Conservation (phyloP, 2,888 invertebrate genomes). For the Tenthredo scrophulariae region DNA sequence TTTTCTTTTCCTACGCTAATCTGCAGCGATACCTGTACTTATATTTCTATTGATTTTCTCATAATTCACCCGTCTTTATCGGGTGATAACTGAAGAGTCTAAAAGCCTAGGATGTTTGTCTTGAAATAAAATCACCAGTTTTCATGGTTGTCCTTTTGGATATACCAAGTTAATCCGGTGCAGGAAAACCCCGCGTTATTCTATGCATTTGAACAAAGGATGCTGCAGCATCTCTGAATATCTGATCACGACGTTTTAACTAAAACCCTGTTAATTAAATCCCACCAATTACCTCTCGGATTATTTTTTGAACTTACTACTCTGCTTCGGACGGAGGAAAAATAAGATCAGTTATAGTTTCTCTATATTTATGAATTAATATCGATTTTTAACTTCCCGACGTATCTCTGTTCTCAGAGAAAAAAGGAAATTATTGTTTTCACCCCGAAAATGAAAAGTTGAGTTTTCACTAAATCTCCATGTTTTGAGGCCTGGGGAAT, state of each 20-base stretch:
- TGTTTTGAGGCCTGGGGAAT: too few relatives aligned
- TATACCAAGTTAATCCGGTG: not conserved
- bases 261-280: conserved; percentile 6
- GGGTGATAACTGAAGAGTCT: not conserved
- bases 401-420: too few relatives aligned
- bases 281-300: not conserved
- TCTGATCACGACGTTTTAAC: conserved; percentile 1
- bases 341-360: too few relatives aligned
- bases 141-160: not conserved
- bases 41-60: not conserved
- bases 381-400: too few relatives aligned
- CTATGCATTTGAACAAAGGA: not conserved
- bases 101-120: not conserved
- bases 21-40: not conserved
- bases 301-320: not conserved
- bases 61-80: not conserved
- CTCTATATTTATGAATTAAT: too few relatives aligned
- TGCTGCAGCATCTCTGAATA: not conserved
- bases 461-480: too few relatives aligned
- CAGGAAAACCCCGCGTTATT: not conserved
- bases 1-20: not conserved
- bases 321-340: not conserved
- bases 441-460: too few relatives aligned
- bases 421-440: too few relatives aligned
- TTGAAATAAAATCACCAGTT: conserved; percentile 18